phyloP scores from a whole-genome alignment of 1,140 invertebrate species.

The Drosophila pseudoobscura region DNA sequence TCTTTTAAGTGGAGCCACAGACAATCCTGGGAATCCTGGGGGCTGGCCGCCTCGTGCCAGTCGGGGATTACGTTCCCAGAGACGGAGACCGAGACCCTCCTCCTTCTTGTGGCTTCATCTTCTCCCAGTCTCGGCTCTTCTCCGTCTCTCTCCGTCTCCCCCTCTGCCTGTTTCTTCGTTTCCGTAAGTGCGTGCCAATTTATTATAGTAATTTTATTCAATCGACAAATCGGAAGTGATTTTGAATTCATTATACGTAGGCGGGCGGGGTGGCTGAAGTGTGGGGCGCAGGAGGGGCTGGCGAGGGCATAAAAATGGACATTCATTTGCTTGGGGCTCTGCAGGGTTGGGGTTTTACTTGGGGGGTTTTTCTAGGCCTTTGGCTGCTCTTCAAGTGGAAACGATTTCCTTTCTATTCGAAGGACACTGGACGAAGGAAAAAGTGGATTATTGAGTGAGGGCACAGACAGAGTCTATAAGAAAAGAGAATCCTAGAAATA shows the following conservation, averaged over 20 bases:
- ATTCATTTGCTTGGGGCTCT: constrained; percentile 7
- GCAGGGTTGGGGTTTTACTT: no score
- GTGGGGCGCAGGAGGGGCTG: constrained; percentile 1
- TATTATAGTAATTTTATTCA: constrained; percentile 82
- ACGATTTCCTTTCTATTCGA: constrained; percentile 5
- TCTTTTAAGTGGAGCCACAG: constrained; percentile 78
- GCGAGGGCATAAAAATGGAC: neutral
- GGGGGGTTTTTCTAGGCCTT: no score
- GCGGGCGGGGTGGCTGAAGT: constrained; percentile 31
- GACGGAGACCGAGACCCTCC: no score
- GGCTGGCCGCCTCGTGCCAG: no score
- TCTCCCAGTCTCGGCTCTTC: no score
- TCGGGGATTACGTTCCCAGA: no score
- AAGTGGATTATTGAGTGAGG: neutral
- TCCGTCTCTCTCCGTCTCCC: neutral
- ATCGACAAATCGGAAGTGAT: constrained; percentile 83
- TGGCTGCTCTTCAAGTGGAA: constrained; percentile 18
- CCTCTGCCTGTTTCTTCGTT: constrained; percentile 11
- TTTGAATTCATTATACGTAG: constrained; percentile 71
- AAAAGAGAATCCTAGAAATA: no score
- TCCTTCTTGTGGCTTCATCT: no score
- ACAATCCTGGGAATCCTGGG: no score
- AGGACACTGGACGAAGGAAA: neutral
- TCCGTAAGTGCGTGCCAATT: constrained; percentile 63
- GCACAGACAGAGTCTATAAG: no score